Conservation (phyloP, 2,113 vertebrate species). For the Amphilophus citrinellus region DNA sequence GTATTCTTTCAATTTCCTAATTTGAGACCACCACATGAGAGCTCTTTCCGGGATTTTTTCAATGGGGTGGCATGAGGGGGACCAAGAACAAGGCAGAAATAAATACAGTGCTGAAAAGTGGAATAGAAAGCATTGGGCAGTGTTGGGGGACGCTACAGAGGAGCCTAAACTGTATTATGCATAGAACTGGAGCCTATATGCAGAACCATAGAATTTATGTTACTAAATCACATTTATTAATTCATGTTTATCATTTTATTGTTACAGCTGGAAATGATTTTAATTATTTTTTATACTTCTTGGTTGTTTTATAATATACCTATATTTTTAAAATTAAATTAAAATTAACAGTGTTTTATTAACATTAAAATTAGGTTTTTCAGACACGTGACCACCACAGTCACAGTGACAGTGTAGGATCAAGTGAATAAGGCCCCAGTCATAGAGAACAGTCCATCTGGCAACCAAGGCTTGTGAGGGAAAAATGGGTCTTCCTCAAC, state of each 20-base stretch:
- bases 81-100: too few species aligned
- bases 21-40: too few species aligned
- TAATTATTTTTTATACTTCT: background rate
- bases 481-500: background rate
- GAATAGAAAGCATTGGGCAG: background rate
- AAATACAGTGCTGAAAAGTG: background rate
- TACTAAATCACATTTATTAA: background rate
- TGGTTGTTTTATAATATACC: background rate
- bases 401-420: background rate
- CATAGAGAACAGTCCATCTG: background rate
- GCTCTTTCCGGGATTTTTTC: too few species aligned
- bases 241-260: background rate
- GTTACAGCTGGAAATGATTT: background rate
- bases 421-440: background rate
- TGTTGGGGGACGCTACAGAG: background rate
- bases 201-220: background rate
- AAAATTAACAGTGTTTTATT: background rate
- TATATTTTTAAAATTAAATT: background rate
- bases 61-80: too few species aligned
- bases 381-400: background rate
- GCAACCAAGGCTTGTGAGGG: background rate
- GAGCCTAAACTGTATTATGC: background rate
- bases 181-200: background rate
- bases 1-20: too few species aligned
- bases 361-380: background rate